phyloP scores from a whole-genome alignment of 2,797 vertebrate species.

The Chelon auratus region DNA sequence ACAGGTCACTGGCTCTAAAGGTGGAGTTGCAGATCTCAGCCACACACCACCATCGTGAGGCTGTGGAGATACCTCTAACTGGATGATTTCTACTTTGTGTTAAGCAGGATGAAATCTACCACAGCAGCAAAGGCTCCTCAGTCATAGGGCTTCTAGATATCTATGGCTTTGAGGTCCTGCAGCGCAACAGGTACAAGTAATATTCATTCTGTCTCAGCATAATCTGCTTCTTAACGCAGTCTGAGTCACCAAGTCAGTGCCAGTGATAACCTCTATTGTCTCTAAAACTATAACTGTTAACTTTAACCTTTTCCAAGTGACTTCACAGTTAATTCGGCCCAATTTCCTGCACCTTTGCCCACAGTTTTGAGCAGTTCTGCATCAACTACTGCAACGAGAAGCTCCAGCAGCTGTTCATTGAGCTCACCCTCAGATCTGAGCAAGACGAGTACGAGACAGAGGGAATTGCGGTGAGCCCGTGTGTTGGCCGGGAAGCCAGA shows the following conservation, averaged over 20 bases:
- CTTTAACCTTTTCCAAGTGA: not conserved
- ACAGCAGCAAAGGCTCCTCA: conserved; percentile 88
- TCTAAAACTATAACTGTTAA: not conserved
- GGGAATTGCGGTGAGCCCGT: conserved; percentile 90
- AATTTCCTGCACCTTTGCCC: not conserved
- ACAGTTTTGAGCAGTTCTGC: conserved; percentile 98
- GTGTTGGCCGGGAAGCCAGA: conserved; percentile 1
- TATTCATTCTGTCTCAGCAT: not conserved
- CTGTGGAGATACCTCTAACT: not conserved
- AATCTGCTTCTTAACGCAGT: not conserved
- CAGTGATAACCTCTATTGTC: not conserved
- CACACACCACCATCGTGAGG: not conserved
- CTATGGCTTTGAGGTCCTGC: conserved; percentile 98
- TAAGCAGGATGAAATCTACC: conserved; percentile 88
- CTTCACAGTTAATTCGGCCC: not conserved
- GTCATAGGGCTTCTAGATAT: conserved; percentile 96
- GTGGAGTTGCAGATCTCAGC: conserved; percentile 66
- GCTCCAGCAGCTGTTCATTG: conserved; percentile 95
- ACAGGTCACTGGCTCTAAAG: conserved; percentile 91
- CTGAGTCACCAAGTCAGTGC: not conserved
- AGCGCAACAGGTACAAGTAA: conserved; percentile 91
- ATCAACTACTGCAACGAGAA: conserved; percentile 99
- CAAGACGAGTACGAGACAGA: conserved; percentile 95
- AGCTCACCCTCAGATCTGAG: conserved; percentile 94
- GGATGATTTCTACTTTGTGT: conserved; percentile 4